These are phyloP conservation scores for Neotoxoptera formosana DNA, from an alignment of 1,140 invertebrate genomes.

Conservation along the genomic window DNA sequence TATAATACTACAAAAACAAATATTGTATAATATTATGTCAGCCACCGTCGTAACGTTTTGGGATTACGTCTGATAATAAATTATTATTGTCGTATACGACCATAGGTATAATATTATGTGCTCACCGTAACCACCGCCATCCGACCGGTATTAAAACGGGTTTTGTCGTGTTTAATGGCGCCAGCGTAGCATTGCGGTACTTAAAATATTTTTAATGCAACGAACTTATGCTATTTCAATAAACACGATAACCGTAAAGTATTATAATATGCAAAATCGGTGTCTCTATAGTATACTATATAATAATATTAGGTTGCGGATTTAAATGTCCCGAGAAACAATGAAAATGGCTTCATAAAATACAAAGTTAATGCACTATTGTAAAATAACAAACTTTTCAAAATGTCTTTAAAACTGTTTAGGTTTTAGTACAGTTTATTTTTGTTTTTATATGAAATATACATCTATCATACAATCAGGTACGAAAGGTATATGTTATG, in stretches of 20 bases:
- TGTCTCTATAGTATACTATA: background rate
- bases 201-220: background rate
- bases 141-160: background rate
- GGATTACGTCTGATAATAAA: background rate
- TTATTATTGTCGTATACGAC: background rate
- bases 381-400: too few species aligned
- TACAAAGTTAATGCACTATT: too few species aligned
- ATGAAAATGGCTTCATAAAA: too few species aligned
- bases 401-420: too few species aligned
- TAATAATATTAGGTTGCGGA: too few species aligned
- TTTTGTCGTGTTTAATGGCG: background rate
- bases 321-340: too few species aligned
- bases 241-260: background rate
- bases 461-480: too few species aligned
- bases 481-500: too few species aligned
- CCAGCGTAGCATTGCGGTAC: background rate
- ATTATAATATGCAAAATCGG: background rate
- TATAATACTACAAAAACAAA: background rate
- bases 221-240: background rate
- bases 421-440: too few species aligned
- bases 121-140: background rate
- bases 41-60: background rate
- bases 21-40: background rate
- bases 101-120: too few species aligned
- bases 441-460: too few species aligned